A percentile compares a stretch with the other conserved stretches of the same genome.
phyloP scores from a whole-genome alignment of 1,140 invertebrate species.

The Drosophila parabipectinata region DNA sequence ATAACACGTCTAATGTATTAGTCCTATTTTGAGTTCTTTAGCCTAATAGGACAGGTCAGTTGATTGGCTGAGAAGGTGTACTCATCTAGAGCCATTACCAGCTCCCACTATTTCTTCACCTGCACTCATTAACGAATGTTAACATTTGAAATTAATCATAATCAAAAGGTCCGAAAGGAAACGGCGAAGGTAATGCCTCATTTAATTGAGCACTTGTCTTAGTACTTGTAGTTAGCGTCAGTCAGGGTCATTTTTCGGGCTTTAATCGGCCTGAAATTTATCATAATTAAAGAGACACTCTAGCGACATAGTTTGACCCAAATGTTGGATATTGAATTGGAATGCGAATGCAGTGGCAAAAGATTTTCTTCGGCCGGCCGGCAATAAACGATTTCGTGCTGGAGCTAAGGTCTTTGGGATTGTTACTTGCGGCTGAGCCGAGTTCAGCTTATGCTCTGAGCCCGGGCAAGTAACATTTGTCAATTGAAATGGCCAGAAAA shows the following conservation, averaged over 20 bases:
- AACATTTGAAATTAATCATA: slow-evolving; percentile 23
- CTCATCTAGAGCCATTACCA: neutral
- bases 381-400: slow-evolving; percentile 57
- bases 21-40: slow-evolving; percentile 3
- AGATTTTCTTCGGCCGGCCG: slow-evolving; percentile 58
- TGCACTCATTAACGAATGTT: slow-evolving; percentile 4
- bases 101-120: neutral
- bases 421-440: slow-evolving; percentile 45
- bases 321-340: slow-evolving; percentile 46
- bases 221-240: slow-evolving; percentile 43
- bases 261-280: slow-evolving; percentile 53
- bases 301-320: slow-evolving; percentile 75
- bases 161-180: slow-evolving; percentile 40
- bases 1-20: slow-evolving; percentile 16
- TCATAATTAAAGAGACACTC: slow-evolving; percentile 64
- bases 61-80: slow-evolving; percentile 12
- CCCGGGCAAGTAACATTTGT: slow-evolving; percentile 62
- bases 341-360: slow-evolving; percentile 53
- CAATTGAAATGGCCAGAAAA: slow-evolving; percentile 70
- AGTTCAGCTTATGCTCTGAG: slow-evolving; percentile 28
- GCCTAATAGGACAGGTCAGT: neutral
- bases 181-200: slow-evolving; percentile 47
- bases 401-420: slow-evolving; percentile 43
- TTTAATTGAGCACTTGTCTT: slow-evolving; percentile 42
- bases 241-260: slow-evolving; percentile 28